Evolutionary conservation across 2,888 invertebrate species (phyloP), one percentile per base, ranked within the genome.

Genomic region (Bibio marci): DNA sequence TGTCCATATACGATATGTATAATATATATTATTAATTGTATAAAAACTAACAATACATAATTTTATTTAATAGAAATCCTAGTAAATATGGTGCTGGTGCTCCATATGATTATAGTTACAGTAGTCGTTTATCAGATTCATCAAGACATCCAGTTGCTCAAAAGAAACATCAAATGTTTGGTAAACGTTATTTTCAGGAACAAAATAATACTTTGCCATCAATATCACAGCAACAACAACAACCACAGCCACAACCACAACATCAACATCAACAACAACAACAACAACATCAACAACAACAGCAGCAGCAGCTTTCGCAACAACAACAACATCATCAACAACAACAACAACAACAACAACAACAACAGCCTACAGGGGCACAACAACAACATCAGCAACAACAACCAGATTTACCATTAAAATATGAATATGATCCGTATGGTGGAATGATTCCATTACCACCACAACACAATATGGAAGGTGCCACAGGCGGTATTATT

Each of bases 151-250:
- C 71, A 47, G 77, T 79, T 33, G 80, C 80, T 0, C 87, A 88
- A 60, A 90, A 90, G 65, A 90, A 90, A 58, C 87, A 88, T 55
- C 88, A 88, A 51, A 80, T 90, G 79, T 90, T 85, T 55, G 90
- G 87, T 7, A 87, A 88, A 58, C 64, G 88, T 48, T 83, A 80
- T 61, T 78, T 83, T 52, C 83, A 85, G 61, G 86, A 62, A 41
- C 58, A 59, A 34, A 49, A 51, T 8, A 51, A 51, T 7, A 51
- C 51, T 43, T 46, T 41, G 43, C 43, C 43, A 37, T 37, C 32
- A 17, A 18, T 8, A 25, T 32, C 22, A 2, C 18, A 57, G 55
- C 35, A 52, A 51, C 19, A 50, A 13, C 22, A 22, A 4, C 57
- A 3, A 53, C 56, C 30, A 49, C 17, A 26, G 13, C 38, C 41